A percentile compares a stretch with the other conserved stretches of the same genome.
phyloP scores from a whole-genome alignment of 2,888 invertebrate species.

The Oithona nana region DNA sequence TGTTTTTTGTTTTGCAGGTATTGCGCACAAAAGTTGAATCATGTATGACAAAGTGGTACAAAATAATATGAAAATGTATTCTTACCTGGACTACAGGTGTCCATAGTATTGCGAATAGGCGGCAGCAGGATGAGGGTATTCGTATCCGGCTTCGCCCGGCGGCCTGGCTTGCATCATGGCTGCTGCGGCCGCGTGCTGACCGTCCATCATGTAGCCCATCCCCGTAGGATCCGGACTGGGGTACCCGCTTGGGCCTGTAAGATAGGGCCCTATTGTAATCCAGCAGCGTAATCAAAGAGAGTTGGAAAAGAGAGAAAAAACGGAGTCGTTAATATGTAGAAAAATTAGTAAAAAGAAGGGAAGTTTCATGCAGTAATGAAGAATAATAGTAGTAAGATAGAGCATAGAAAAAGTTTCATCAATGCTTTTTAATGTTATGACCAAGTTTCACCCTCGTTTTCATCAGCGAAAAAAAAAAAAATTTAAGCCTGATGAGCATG shows the following conservation, averaged over 20 bases:
- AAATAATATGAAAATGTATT: neutral
- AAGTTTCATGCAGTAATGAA: too few relatives aligned
- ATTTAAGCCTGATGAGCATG: too few relatives aligned
- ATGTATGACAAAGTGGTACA: too few relatives aligned
- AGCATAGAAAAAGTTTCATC: too few relatives aligned
- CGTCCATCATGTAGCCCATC: constrained; percentile 87
- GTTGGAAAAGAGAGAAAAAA: neutral
- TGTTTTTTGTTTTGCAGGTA: neutral
- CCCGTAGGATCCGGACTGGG: constrained; percentile 91
- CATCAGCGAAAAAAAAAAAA: too few relatives aligned
- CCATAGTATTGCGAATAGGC: constrained; percentile 82
- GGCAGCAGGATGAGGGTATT: constrained; percentile 75
- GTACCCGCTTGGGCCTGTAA: constrained; percentile 81
- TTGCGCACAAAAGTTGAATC: neutral
- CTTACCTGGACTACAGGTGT: constrained; percentile 35
- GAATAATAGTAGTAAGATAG: too few relatives aligned
- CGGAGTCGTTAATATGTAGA: too few relatives aligned
- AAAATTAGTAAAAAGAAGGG: too few relatives aligned
- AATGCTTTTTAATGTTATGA: too few relatives aligned
- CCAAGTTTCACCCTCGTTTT: too few relatives aligned
- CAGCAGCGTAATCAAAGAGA: neutral
- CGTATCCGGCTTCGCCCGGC: constrained; percentile 63
- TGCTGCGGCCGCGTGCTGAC: constrained; percentile 42
- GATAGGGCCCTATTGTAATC: neutral
- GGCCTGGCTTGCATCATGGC: constrained; percentile 84